Conservation (phyloP, 2,797 vertebrate genomes). For the Remorina albescens region DNA sequence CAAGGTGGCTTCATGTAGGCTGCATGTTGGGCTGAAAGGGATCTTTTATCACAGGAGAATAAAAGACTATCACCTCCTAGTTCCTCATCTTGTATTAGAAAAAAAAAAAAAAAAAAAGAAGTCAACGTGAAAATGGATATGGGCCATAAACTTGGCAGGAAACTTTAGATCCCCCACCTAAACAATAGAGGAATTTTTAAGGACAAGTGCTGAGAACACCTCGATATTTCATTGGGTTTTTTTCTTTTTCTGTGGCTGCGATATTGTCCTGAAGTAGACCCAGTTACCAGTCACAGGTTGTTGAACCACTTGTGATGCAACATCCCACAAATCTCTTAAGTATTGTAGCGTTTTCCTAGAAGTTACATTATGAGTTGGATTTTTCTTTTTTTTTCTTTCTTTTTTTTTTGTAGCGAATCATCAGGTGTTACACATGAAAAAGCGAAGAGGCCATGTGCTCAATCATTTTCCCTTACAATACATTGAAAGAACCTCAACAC, state of each 20-base stretch:
- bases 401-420: not conserved
- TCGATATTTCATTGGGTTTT: constrained; percentile 69
- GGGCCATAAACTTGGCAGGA: constrained; percentile 59
- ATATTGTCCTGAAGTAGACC: constrained; percentile 54
- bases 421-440: not conserved
- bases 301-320: constrained; percentile 45
- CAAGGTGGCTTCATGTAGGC: constrained; percentile 51
- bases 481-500: not conserved
- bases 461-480: not conserved
- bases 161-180: constrained; percentile 65
- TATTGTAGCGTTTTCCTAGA: not conserved
- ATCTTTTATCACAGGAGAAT: constrained; percentile 71
- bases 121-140: constrained; percentile 79
- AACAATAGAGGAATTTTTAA: constrained; percentile 73
- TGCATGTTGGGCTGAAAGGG: constrained; percentile 52
- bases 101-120: constrained; percentile 73
- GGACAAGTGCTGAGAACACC: constrained; percentile 68
- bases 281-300: constrained; percentile 61
- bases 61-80: constrained; percentile 60
- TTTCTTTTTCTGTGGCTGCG: constrained; percentile 42
- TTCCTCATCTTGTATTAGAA: constrained; percentile 54
- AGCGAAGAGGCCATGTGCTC: not conserved
- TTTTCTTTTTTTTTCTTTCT: not conserved
- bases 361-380: not conserved
- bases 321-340: constrained; percentile 24